Evolutionary conservation across 1,140 invertebrate species (phyloP).

Genomic region (Tachypleus tridentatus): DNA sequence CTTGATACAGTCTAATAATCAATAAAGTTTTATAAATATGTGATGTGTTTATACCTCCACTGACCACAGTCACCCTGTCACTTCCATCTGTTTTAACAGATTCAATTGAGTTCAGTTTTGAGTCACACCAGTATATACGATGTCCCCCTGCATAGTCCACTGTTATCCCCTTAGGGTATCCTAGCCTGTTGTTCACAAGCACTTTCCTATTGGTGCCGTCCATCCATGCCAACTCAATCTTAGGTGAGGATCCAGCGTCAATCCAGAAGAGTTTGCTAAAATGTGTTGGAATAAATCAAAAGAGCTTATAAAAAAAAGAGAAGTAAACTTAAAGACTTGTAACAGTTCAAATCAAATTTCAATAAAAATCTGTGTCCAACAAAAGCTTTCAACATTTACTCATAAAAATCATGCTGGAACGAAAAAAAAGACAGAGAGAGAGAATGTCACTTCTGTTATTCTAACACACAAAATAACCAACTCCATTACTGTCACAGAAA

Average conservation of each 20-base stretch:
- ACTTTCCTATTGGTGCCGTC: conserved; percentile 74
- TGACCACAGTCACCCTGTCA: conserved; percentile 44
- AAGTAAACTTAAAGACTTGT: too few species aligned
- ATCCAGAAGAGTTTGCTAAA: conserved; percentile 75
- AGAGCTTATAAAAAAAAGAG: too few species aligned
- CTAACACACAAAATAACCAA: too few species aligned
- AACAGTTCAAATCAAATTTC: too few species aligned
- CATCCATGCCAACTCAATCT: conserved; percentile 86
- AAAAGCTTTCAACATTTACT: too few species aligned
- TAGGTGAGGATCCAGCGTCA: conserved; percentile 50
- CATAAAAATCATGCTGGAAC: too few species aligned
- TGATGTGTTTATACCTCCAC: conserved; percentile 1
- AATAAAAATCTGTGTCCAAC: too few species aligned
- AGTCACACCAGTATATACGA: conserved; percentile 88
- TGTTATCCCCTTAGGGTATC: conserved; percentile 71
- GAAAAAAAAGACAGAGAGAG: too few species aligned
- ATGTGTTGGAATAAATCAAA: background rate
- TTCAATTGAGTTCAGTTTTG: conserved; percentile 86
- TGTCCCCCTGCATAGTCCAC: conserved; percentile 84
- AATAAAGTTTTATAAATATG: too few species aligned
- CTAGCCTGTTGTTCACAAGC: conserved; percentile 59
- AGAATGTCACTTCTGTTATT: too few species aligned
- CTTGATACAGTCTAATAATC: too few species aligned
- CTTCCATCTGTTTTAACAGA: conserved; percentile 70
- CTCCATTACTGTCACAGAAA: too few species aligned